Percentiles rank a stretch among this genome's conserved stretches.
Conservation (phyloP, 92 coral and sea anemone genomes). For the Porites divaricata region DNA sequence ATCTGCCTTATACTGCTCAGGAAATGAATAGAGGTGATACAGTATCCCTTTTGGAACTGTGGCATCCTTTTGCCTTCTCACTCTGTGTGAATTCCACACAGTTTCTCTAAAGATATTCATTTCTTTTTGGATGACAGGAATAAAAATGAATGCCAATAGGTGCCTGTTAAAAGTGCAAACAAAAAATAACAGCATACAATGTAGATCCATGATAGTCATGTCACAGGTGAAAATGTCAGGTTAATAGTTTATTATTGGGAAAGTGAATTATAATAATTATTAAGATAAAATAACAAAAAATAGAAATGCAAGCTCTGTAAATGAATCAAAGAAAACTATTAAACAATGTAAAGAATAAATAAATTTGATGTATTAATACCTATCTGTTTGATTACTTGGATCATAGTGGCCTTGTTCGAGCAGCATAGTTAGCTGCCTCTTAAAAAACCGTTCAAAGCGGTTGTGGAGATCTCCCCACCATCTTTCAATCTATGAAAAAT, state of each 20-base stretch:
- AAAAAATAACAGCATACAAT: conserved; percentile 10
- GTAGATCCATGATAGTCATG: neutral
- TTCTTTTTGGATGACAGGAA: conserved; percentile 62
- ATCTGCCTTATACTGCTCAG: conserved; percentile 41
- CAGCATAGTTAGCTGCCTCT: conserved; percentile 60
- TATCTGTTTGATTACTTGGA: conserved; percentile 54
- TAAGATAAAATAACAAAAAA: neutral
- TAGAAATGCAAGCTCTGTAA: neutral
- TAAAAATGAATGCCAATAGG: conserved; percentile 62
- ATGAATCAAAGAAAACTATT: no score
- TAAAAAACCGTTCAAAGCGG: conserved; percentile 63
- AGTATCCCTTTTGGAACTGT: conserved; percentile 72
- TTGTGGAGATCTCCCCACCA: conserved; percentile 76
- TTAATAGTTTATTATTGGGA: conserved; percentile 2
- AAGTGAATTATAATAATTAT: no score
- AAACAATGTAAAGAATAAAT: no score
- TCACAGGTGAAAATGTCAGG: neutral
- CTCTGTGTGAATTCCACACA: conserved; percentile 72
- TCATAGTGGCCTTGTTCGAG: conserved; percentile 75
- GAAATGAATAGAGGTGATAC: conserved; percentile 20
- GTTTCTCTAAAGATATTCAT: conserved; percentile 61
- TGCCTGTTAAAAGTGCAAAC: conserved; percentile 21
- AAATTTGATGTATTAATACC: conserved; percentile 22
- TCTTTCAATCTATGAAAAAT: conserved; percentile 48
- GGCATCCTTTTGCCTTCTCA: conserved; percentile 65